Percentiles rank a stretch among this genome's conserved stretches.
Evolutionary conservation across 1,140 invertebrate genomes (phyloP).

Genomic region (Achroia grisella): DNA sequence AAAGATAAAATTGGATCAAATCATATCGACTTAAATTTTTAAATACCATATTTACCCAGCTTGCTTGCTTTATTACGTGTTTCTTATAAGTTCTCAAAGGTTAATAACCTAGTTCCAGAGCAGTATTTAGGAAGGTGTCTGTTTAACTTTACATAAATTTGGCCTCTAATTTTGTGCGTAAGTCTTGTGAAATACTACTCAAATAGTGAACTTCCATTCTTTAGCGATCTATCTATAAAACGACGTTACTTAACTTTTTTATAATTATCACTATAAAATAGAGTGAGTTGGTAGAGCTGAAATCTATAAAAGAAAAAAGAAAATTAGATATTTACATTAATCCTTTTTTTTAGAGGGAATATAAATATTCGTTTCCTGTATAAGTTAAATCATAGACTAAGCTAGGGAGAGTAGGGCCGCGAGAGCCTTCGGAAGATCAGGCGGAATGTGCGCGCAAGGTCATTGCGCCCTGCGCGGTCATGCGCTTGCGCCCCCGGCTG

Average conservation of each 20-base stretch:
- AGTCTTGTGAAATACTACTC: too few relatives aligned
- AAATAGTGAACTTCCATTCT: too few relatives aligned
- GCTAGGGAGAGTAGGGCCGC: slow-evolving; percentile 39
- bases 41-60: slow-evolving; percentile 42
- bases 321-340: too few relatives aligned
- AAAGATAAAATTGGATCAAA: too few relatives aligned
- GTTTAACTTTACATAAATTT: background rate
- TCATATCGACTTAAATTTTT: too few relatives aligned
- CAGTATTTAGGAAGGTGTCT: slow-evolving; percentile 11
- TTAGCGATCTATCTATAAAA: too few relatives aligned
- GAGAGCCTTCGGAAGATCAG: slow-evolving; percentile 56
- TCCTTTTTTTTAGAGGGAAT: too few relatives aligned
- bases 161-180: too few relatives aligned
- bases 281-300: too few relatives aligned
- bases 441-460: slow-evolving; percentile 68
- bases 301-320: too few relatives aligned
- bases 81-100: slow-evolving; percentile 36
- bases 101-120: slow-evolving; percentile 55
- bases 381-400: slow-evolving; percentile 11
- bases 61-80: slow-evolving; percentile 32
- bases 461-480: slow-evolving; percentile 70
- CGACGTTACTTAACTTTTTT: too few relatives aligned
- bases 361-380: slow-evolving; percentile 2
- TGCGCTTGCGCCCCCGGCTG: slow-evolving; percentile 46
- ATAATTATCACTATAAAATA: too few relatives aligned